Conservation (phyloP, 2,797 vertebrate genomes). For the Gallinago stenura region DNA sequence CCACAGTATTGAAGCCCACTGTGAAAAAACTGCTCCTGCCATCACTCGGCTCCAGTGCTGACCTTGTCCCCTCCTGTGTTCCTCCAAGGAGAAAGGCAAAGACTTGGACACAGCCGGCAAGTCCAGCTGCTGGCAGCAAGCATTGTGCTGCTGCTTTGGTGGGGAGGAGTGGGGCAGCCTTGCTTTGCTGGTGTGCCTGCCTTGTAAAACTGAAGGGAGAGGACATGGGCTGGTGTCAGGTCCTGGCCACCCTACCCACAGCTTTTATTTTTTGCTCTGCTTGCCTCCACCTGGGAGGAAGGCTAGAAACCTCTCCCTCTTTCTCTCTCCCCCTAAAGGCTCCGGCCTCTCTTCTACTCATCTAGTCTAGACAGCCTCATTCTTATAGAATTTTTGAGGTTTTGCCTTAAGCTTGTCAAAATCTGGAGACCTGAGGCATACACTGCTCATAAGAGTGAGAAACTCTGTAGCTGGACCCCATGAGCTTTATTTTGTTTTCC, state of each 20-base stretch:
- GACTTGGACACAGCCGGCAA: not conserved
- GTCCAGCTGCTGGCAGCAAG: not conserved
- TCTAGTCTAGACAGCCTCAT: not conserved
- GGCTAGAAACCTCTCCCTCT: not conserved
- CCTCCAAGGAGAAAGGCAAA: not conserved
- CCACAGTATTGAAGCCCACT: not conserved
- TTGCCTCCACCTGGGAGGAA: not conserved
- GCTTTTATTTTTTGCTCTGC: not conserved
- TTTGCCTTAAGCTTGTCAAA: constrained; percentile 26
- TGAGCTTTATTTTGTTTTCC: not conserved
- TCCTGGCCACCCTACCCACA: not conserved
- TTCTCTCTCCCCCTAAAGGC: not conserved
- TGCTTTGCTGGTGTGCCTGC: not conserved
- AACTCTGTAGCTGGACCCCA: not conserved
- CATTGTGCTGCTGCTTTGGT: not conserved
- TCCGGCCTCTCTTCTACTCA: not conserved
- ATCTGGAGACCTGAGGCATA: not conserved
- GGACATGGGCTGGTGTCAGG: not conserved
- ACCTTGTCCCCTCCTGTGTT: not conserved
- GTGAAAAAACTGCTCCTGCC: not conserved
- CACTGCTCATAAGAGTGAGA: not conserved
- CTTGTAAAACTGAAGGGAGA: not conserved
- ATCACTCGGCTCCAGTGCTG: rapidly evolving
- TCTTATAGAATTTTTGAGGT: not conserved
- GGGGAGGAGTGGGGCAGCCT: not conserved